Conservation (phyloP, 2,113 vertebrate species). For the Glareola pratincola region DNA sequence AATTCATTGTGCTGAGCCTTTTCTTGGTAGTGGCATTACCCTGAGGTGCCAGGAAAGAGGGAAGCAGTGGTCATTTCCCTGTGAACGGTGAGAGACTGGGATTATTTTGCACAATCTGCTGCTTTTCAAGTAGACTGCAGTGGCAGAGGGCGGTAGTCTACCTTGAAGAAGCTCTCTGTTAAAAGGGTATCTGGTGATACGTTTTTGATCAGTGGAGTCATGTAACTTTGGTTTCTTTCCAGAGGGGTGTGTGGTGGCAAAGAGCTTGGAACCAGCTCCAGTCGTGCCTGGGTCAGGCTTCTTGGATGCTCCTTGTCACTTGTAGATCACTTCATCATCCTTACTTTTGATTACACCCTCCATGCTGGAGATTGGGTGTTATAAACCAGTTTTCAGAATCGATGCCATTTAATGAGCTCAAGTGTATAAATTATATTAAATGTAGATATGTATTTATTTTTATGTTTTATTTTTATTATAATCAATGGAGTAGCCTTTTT, state of each 20-base stretch:
- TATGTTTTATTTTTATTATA: neutral
- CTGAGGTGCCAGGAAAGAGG: neutral
- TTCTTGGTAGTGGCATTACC: neutral
- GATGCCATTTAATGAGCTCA: neutral
- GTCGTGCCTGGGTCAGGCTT: neutral
- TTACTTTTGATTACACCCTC: neutral
- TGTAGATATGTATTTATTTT: neutral
- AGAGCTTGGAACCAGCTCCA: neutral
- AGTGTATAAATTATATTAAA: neutral
- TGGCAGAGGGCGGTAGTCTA: neutral
- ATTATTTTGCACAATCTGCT: neutral
- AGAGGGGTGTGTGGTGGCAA: no score
- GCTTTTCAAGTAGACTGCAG: neutral
- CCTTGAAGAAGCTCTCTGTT: neutral
- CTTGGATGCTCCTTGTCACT: neutral
- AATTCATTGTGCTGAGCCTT: neutral
- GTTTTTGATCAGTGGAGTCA: neutral
- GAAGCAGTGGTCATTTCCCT: neutral
- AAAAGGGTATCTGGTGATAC: neutral
- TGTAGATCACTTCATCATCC: neutral
- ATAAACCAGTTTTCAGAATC: neutral
- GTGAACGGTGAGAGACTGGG: neutral
- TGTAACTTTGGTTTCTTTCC: neutral
- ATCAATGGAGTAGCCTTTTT: neutral
- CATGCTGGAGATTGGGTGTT: neutral